Base-by-base conservation (phyloP, 2,797 vertebrate genomes). In the Moxostoma hubbsi region DNA sequence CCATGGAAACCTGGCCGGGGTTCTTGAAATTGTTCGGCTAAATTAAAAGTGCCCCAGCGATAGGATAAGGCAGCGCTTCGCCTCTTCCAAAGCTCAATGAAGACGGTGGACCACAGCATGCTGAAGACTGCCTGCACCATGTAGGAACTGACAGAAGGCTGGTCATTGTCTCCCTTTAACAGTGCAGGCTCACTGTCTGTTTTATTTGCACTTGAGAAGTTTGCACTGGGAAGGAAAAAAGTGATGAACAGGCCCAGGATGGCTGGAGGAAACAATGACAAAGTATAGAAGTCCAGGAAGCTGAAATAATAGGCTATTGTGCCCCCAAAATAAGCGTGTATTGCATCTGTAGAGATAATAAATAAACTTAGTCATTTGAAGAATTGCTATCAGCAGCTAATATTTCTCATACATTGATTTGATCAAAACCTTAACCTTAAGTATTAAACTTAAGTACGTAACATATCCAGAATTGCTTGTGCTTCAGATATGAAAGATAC, bases 81-180 rank as follows among this genome's bases (percentile, higher is more conserved):
- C 0, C 94, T 89, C 75, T 95, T 95, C 94, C 94, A 95, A 79
- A 95, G 59, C 91, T 95, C 94, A 85, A 95, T 92, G 54, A 94
- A 69, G 50, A 95, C 82, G 0, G 94, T 95, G 71, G 93, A 95
- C 94, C 94, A 95, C 45, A 95, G 81, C 90, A 95, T 94, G 85
- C 93, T 95, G 88, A 95, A 94, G 58, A 93, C 67, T 0, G 94
- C 93, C 89, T 93, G 93, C 69, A 94, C 77, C 88, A 95, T 90
- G 84, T 93, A 90, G 61, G 92, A 91, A 2, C 91, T 90, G 43
- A 93, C 70, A 0, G 85, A 73, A 0, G 74, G 73, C 1, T 87
- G 81, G 7, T 90, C 87, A 0, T 86, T 82, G 0, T 87, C 85
- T 0, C n/a, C 5, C 1, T 9, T 6, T 2, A 12, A 47, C n/a